Conservation (phyloP, 2,113 vertebrate species). For the Peromyscus polionotus region DNA sequence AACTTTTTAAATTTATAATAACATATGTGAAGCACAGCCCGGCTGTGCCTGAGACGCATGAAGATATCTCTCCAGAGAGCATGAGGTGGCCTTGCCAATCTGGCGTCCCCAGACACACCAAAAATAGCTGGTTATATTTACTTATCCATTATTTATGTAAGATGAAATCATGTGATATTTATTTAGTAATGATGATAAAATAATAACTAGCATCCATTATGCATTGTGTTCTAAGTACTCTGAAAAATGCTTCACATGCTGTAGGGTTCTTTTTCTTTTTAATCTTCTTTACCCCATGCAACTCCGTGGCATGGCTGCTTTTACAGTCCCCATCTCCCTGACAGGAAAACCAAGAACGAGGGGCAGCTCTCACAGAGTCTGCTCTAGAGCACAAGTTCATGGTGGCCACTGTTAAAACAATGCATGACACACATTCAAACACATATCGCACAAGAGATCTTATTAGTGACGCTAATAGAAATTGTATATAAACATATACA, state of each 20-base stretch:
- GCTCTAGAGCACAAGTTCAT: not conserved
- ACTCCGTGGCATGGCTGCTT: not conserved
- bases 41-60: not conserved
- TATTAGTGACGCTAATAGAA: not conserved
- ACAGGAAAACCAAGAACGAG: not conserved
- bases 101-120: not conserved
- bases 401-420: not conserved
- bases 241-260: not conserved
- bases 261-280: not conserved
- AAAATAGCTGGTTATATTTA: not conserved
- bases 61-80: not conserved
- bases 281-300: not conserved
- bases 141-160: not conserved
- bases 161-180: conserved; percentile 11
- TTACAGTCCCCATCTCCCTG: not conserved
- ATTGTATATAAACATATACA: not conserved
- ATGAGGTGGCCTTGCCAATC: not conserved
- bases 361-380: not conserved
- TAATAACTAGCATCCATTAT: conserved; percentile 29
- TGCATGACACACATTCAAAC: not conserved
- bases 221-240: not conserved
- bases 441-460: not conserved
- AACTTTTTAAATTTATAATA: conserved; percentile 26
- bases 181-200: conserved; percentile 20
- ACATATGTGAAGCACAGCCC: not conserved